Conservation (phyloP, 2,113 vertebrate genomes). For the Xenopus borealis region DNA sequence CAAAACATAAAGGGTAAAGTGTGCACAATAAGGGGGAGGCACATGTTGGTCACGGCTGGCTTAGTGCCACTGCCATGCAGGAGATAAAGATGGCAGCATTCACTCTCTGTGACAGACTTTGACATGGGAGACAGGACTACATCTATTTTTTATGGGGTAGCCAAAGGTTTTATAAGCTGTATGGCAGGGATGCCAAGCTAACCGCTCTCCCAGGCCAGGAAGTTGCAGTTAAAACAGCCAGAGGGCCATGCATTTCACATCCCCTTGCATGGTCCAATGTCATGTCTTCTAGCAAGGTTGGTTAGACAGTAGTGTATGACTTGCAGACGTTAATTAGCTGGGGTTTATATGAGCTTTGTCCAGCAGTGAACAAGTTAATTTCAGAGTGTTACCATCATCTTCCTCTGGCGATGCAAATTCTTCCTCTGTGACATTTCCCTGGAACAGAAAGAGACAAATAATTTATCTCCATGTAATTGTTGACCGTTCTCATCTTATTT, state of each 20-base stretch:
- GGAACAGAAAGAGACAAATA: conserved; percentile 46
- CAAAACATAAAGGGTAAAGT: background rate
- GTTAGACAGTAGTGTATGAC: background rate
- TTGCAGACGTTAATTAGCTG: background rate
- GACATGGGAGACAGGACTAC: background rate
- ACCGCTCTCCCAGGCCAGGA: too few relatives aligned
- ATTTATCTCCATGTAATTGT: too few relatives aligned
- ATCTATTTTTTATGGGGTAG: too few relatives aligned
- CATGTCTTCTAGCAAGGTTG: background rate
- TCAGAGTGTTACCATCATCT: conserved; percentile 81
- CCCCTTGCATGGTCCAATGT: background rate
- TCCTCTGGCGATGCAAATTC: conserved; percentile 80
- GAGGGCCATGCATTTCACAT: background rate
- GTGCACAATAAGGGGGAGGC: conserved; percentile 31
- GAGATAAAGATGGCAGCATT: conserved; percentile 8
- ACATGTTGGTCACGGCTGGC: conserved; percentile 1
- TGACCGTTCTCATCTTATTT: too few relatives aligned
- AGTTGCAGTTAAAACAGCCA: background rate
- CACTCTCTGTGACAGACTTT: background rate
- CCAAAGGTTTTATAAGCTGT: too few relatives aligned
- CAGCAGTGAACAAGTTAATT: conserved; percentile 4
- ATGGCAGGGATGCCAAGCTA: too few relatives aligned
- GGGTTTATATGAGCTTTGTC: background rate
- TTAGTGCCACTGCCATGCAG: conserved; percentile 46
- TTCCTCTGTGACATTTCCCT: conserved; percentile 92